Conservation (phyloP, 2,888 invertebrate genomes). For the Aspidiotus rigidus region DNA sequence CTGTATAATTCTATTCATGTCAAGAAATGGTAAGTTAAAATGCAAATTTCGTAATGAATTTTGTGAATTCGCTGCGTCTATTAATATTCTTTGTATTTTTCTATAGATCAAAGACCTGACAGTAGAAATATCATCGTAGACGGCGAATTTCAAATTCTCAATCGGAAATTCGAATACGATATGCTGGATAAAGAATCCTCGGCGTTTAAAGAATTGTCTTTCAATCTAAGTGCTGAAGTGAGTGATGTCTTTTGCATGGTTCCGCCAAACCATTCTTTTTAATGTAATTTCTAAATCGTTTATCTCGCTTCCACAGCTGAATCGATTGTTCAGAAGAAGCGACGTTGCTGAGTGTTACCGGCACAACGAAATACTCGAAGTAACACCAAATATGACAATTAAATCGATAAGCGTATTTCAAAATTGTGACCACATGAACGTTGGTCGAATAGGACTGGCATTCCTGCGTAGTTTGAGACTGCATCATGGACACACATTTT, state of each 20-base stretch:
- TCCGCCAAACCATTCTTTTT: neutral
- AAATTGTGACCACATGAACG: conserved; percentile 38
- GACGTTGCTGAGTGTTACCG: conserved; percentile 26
- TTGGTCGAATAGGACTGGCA: conserved; percentile 41
- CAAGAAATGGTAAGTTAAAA: neutral
- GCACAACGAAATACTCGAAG: conserved; percentile 29
- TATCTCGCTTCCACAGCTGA: conserved; percentile 14
- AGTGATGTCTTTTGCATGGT: neutral
- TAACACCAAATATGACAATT: conserved; percentile 30
- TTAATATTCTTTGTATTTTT: neutral
- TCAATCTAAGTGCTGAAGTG: conserved; percentile 27
- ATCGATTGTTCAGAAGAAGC: conserved; percentile 26
- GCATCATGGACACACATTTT: conserved; percentile 41
- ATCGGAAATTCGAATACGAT: conserved; percentile 24
- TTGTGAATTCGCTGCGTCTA: neutral
- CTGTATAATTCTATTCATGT: neutral
- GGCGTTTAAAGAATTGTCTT: conserved; percentile 14
- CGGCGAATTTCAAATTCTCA: conserved; percentile 33
- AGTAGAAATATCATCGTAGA: conserved; percentile 27
- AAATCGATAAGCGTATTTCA: conserved; percentile 23
- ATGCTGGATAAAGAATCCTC: conserved; percentile 17
- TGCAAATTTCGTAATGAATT: too few relatives aligned
- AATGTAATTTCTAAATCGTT: neutral
- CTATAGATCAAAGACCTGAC: conserved; percentile 19
- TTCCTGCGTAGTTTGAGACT: conserved; percentile 42